Evolutionary conservation across 1,140 invertebrate genomes (phyloP).

Genomic region (Microplitis mediator): DNA sequence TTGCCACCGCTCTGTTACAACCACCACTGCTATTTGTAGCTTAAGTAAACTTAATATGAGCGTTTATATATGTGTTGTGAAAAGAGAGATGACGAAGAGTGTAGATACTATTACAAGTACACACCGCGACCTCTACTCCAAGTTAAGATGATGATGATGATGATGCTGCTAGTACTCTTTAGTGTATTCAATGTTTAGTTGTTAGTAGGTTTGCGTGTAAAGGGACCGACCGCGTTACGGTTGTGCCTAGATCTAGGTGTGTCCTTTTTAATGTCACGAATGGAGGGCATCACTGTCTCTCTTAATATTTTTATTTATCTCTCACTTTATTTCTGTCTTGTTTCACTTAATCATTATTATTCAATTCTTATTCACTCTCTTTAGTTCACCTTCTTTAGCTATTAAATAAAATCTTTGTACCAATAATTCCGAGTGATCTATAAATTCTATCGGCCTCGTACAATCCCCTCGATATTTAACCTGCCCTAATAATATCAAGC

Average conservation of each 20-base stretch:
- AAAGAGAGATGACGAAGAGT: too few relatives aligned
- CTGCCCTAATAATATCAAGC: too few relatives aligned
- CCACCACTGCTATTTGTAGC: background rate
- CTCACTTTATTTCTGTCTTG: conserved; percentile 17
- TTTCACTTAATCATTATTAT: conserved; percentile 12
- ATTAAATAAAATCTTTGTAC: too few relatives aligned
- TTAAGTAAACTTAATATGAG: too few relatives aligned
- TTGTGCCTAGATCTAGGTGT: conserved; percentile 44
- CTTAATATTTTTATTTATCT: background rate
- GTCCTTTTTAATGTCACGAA: conserved; percentile 50
- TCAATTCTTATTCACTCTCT: background rate
- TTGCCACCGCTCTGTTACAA: conserved; percentile 1
- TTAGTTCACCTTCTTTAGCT: background rate
- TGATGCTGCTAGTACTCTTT: background rate
- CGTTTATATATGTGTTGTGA: background rate
- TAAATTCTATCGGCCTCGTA: conserved; percentile 3
- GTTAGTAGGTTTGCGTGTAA: conserved; percentile 39
- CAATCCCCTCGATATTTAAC: conserved; percentile 3
- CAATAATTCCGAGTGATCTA: background rate
- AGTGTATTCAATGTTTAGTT: background rate
- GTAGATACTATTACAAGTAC: too few relatives aligned
- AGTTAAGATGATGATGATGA: too few relatives aligned
- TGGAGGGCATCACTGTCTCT: conserved; percentile 32
- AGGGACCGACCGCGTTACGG: conserved; percentile 30
- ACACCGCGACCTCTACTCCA: too few relatives aligned